These are phyloP conservation scores for Tenthredo scrophulariae DNA, from an alignment of 2,888 invertebrate species.

Conservation along the genomic window DNA sequence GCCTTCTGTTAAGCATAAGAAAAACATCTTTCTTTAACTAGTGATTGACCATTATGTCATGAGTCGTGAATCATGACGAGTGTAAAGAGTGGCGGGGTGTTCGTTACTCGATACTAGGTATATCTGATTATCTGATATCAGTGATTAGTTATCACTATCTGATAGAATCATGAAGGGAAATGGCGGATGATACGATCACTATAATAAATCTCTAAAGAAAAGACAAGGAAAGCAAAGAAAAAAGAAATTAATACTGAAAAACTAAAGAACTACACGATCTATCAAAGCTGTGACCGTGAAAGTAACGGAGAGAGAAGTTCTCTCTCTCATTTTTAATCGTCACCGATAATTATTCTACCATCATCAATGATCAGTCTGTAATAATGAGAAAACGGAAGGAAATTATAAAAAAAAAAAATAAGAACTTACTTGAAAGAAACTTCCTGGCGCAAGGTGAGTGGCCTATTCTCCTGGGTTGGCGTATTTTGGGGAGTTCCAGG, in stretches of 20 bases:
- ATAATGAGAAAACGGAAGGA: neutral
- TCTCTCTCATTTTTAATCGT: neutral
- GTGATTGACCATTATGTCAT: constrained; percentile 69
- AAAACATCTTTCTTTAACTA: constrained; percentile 75
- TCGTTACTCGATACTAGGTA: neutral
- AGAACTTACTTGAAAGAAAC: constrained; percentile 88
- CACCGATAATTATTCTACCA: neutral
- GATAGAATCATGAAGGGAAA: constrained; percentile 39
- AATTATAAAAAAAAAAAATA: neutral
- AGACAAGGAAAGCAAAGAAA: neutral
- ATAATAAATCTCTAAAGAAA: neutral
- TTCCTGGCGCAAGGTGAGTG: constrained; percentile 86
- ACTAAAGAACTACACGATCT: constrained; percentile 16
- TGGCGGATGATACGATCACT: constrained; percentile 50
- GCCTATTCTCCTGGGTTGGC: constrained; percentile 86
- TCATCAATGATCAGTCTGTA: neutral
- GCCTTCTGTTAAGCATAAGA: constrained; percentile 86
- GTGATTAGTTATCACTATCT: neutral
- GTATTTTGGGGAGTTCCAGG: constrained; percentile 85
- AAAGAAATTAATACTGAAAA: neutral
- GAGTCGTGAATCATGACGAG: constrained; percentile 56
- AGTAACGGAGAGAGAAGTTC: neutral
- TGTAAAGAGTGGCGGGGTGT: constrained; percentile 52
- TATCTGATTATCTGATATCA: too few relatives aligned
- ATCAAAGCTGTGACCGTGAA: neutral